A percentile compares a stretch with the other conserved stretches of the same genome.
Conservation (phyloP, 2,113 vertebrate genomes). For the Tonatia bakeri region DNA sequence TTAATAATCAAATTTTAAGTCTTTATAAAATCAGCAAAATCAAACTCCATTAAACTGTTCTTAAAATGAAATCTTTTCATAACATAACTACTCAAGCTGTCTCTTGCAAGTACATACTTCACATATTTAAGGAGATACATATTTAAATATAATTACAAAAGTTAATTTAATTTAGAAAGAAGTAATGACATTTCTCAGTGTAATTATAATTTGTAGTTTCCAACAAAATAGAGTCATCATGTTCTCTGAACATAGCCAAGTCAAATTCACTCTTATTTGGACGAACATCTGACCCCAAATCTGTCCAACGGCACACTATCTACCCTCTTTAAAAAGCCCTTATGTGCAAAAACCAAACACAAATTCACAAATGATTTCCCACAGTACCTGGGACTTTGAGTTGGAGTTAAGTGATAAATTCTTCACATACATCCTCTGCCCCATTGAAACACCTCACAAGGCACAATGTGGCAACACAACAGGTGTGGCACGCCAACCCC, state of each 20-base stretch:
- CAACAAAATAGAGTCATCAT: background rate
- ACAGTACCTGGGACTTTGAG: background rate
- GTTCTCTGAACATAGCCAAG: background rate
- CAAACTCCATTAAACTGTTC: background rate
- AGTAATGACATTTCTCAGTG: background rate
- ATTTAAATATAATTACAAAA: background rate
- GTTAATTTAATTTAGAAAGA: background rate
- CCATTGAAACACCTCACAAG: background rate
- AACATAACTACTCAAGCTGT: background rate
- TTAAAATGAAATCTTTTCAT: conserved; percentile 4
- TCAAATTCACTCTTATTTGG: background rate
- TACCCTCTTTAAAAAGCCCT: background rate
- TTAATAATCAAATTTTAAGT: background rate
- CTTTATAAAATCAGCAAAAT: background rate
- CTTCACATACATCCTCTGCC: background rate
- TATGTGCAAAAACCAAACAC: background rate
- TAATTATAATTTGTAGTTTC: background rate
- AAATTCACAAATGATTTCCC: background rate
- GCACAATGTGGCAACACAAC: background rate
- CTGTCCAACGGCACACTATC: background rate
- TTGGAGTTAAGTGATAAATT: background rate
- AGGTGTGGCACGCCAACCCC: background rate
- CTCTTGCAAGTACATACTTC: background rate
- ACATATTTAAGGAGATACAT: background rate
- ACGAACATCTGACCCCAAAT: background rate